Evolutionary conservation across 2,888 invertebrate species (phyloP), one percentile per base, ranked within the genome.

Genomic region (Lomographa bimaculata): DNA sequence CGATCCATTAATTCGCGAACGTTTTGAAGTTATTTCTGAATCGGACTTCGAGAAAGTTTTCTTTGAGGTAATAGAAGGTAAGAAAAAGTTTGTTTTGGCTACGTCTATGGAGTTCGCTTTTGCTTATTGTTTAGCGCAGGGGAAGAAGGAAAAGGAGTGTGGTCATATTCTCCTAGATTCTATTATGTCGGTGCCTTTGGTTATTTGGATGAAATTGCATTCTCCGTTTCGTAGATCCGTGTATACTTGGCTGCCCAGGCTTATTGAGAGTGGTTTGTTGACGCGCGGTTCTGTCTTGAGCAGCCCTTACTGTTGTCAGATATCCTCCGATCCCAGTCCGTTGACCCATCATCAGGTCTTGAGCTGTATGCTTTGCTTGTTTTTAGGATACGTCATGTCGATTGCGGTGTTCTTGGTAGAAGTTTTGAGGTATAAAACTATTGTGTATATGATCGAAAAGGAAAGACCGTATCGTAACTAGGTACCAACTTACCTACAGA

Each of bases 21-120:
- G 57, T 7, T 83, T 73, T 21, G 53, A 71, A 50, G 51, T 77
- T 2, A 60, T 83, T 11, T 58, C 73, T 1, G 81, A 83, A 44
- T 48, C 46, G 1, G 66, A 69, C 21, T 80, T 78, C 8, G 78
- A 83, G 12, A 60, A 64, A 0, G 38, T 68, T 3, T 78, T 83
- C 20, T 59, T 52, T 18, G 66, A 75, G 9, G 65, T 83, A 0
- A 44, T 79, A 7, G 63, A 72, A 19, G 71, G 74, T 0, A 68
- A 55, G 34, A 67, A 49, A 21, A 71, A 67, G 25, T 82, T 80
- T 46, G 68, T 82, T 0, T 20, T 83, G 17, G 81, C 83, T 1
- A 68, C 75, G 1, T 79, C 78, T 10, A 47, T 82, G 26, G 81
- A 84, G 44, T 82, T 79, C 28, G 75, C 77, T 10, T 71, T 68